These are phyloP conservation scores for Leiothrix lutea DNA, from an alignment of 2,113 vertebrate genomes.

Conservation along the genomic window DNA sequence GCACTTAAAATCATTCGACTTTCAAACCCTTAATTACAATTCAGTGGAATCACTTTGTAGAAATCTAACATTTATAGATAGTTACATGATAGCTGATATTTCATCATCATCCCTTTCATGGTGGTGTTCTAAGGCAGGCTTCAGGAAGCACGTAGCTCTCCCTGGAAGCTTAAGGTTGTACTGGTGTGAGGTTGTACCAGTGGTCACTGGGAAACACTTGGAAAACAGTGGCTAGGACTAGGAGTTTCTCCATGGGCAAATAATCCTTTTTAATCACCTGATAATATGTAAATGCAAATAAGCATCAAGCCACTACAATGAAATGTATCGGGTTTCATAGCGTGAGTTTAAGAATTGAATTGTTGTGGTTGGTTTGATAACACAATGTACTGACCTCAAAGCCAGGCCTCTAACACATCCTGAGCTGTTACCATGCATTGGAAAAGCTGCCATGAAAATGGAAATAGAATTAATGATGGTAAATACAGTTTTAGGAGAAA, in stretches of 20 bases:
- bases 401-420: background rate
- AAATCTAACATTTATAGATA: conserved; percentile 73
- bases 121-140: background rate
- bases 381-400: background rate
- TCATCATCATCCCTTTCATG: conserved; percentile 54
- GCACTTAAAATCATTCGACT: conserved; percentile 82
- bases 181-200: background rate
- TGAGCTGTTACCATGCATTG: background rate
- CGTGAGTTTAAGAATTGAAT: background rate
- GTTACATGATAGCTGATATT: conserved; percentile 63
- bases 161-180: background rate
- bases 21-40: conserved; percentile 82
- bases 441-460: background rate
- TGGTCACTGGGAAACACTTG: background rate
- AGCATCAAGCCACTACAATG: background rate
- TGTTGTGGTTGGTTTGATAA: background rate
- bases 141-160: background rate
- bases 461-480: conserved; percentile 29
- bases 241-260: background rate
- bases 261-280: background rate
- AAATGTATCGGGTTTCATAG: background rate
- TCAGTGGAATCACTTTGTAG: conserved; percentile 74
- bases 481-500: conserved; percentile 51
- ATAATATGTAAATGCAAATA: background rate
- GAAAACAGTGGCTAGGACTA: background rate